Base-by-base conservation (phyloP, 2,113 vertebrate species). In the Amphiprion percula region DNA sequence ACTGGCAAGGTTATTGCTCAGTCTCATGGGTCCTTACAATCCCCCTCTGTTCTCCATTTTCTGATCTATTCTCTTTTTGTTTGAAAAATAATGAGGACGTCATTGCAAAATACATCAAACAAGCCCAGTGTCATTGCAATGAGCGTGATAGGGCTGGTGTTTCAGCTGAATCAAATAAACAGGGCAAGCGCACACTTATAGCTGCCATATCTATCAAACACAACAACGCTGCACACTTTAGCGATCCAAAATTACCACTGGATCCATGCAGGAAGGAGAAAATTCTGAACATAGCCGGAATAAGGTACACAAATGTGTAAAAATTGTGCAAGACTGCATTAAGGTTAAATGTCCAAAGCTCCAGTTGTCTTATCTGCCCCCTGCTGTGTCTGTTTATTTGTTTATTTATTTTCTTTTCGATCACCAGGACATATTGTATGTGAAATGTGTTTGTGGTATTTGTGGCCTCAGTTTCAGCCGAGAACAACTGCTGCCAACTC, bases 1-100 rank as follows among this genome's bases (percentile, higher is more conserved):
- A 82, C 5, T 84, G 90, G 92, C 92, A 93, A 94, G 92, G 90
- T 90, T 92, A 91, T 87, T 65, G 75, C 83, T 86, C 76, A 71
- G 63, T 83, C 76, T 72, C 75, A 72, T 82, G 79, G 86, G 90
- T 87, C 81, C 80, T 84, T 73, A 66, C 37, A 55, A 74, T 73
- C 76, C 50, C 68, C 30, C 65, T 84, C 68, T 87, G 16, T 61
- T 84, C 55, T 78, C 65, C 26, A 59, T 33, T 80, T 87, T 88
- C 79, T 87, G 68, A 85, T 85, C 69, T 75, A 9, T 82, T 79
- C 58, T 71, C 63, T 80, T 74, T 77, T 58, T 74, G 37, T 75
- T 30, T 59, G 41, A 82, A 83, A 91, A 91, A 92, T 93, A 93
- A 93, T 88, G 86, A 93, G 92, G 78, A 84, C 74, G 58, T 83